Percentiles rank a stretch among this genome's conserved stretches.
Evolutionary conservation across 2,797 vertebrate genomes (phyloP).

Genomic region (Lepus oiostolus): DNA sequence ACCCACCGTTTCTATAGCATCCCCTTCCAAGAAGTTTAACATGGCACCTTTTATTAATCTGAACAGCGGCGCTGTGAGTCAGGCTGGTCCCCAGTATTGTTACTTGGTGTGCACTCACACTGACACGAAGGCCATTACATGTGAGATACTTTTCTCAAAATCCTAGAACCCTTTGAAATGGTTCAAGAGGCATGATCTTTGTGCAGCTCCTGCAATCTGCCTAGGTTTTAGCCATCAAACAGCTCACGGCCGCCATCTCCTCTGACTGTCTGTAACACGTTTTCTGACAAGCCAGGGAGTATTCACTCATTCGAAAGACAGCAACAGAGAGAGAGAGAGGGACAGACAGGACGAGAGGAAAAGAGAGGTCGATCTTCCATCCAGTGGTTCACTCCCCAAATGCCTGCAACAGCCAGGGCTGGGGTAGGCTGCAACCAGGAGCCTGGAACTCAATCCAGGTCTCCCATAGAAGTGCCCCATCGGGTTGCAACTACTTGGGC

Average conservation of each 20-base stretch:
- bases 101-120: constrained; percentile 15
- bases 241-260: neutral
- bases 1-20: constrained; percentile 74
- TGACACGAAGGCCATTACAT: constrained; percentile 65
- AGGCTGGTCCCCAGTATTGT: constrained; percentile 15
- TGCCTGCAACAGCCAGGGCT: no score
- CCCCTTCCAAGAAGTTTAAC: constrained; percentile 79
- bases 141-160: constrained; percentile 55
- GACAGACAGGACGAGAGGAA: no score
- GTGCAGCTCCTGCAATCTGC: neutral
- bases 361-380: no score
- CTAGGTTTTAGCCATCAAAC: neutral
- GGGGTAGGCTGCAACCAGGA: no score
- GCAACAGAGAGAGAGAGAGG: no score
- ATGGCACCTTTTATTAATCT: constrained; percentile 72
- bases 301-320: no score
- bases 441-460: no score
- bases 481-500: no score
- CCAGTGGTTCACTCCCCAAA: no score
- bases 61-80: constrained; percentile 55
- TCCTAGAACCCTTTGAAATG: neutral
- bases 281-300: neutral
- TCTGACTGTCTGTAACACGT: neutral
- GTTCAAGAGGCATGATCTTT: neutral
- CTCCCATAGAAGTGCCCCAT: no score